phyloP scores from a whole-genome alignment of 2,797 vertebrate species.

The Clarias fuscus region DNA sequence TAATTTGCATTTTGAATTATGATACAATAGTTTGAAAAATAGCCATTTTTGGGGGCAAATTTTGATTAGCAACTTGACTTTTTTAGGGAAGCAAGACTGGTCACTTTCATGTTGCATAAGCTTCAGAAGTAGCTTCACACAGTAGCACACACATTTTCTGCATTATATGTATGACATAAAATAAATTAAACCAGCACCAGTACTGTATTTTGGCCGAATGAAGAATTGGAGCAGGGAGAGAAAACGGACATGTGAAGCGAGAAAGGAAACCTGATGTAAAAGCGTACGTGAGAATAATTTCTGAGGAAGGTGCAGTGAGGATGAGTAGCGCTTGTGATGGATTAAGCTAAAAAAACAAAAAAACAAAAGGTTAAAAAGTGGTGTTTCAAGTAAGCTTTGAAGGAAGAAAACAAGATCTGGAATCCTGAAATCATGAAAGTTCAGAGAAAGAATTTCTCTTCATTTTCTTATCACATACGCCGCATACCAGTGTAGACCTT shows the following conservation, averaged over 20 bases:
- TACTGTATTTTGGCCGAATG: neutral
- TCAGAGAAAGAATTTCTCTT: neutral
- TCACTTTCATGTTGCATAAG: no score
- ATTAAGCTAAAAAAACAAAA: neutral
- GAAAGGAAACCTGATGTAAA: neutral
- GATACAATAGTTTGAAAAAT: no score
- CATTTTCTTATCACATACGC: conserved; percentile 11
- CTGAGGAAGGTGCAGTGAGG: neutral
- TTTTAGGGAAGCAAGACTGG: no score
- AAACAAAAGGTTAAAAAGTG: no score
- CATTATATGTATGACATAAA: no score
- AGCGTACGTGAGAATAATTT: neutral
- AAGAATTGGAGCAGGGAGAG: neutral
- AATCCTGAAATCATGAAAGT: neutral
- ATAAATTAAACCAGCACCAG: no score
- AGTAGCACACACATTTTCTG: no score
- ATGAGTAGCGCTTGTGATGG: neutral
- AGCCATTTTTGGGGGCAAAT: no score
- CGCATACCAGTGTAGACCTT: neutral
- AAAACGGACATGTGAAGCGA: neutral
- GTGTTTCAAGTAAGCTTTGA: neutral
- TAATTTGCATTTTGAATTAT: no score
- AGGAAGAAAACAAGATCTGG: neutral
- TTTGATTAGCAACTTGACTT: no score
- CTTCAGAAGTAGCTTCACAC: no score